These are phyloP conservation scores for Mola mola DNA, from an alignment of 2,113 vertebrate genomes.

Conservation along the genomic window DNA sequence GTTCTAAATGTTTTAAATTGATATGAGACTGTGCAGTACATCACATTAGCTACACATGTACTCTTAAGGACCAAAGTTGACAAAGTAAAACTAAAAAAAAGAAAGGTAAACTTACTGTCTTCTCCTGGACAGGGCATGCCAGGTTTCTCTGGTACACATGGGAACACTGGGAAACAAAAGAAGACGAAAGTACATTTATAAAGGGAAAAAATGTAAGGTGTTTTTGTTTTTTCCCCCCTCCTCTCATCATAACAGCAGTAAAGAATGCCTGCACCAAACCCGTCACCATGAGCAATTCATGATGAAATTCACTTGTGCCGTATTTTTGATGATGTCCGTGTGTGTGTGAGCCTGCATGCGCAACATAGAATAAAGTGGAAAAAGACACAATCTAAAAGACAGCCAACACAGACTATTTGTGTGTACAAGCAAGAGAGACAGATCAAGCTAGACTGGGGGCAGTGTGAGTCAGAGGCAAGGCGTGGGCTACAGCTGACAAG, in stretches of 20 bases:
- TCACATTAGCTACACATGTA: too few species aligned
- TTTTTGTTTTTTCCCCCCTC: not conserved
- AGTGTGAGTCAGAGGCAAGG: constrained; percentile 61
- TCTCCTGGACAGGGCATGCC: constrained; percentile 98
- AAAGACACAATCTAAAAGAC: constrained; percentile 3
- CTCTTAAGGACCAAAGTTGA: too few species aligned
- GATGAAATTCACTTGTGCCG: not conserved
- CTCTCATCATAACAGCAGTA: constrained; percentile 4
- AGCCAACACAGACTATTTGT: not conserved
- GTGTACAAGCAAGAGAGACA: not conserved
- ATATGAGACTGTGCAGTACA: too few species aligned
- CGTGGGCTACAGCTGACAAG: constrained; percentile 43
- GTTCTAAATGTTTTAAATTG: too few species aligned
- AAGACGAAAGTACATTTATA: not conserved
- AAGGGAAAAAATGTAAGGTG: not conserved
- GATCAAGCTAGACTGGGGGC: constrained; percentile 32
- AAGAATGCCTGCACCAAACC: constrained; percentile 14
- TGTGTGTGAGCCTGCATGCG: not conserved
- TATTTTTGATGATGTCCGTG: not conserved
- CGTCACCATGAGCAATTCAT: not conserved
- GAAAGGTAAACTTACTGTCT: constrained; percentile 88
- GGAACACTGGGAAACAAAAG: constrained; percentile 86
- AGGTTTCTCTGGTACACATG: constrained; percentile 94
- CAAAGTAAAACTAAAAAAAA: not conserved
- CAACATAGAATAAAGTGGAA: not conserved